Evolutionary conservation across 2,888 invertebrate genomes (phyloP), one percentile per base, ranked within the genome.

Genomic region (Eueremaeus valkanovi): DNA sequence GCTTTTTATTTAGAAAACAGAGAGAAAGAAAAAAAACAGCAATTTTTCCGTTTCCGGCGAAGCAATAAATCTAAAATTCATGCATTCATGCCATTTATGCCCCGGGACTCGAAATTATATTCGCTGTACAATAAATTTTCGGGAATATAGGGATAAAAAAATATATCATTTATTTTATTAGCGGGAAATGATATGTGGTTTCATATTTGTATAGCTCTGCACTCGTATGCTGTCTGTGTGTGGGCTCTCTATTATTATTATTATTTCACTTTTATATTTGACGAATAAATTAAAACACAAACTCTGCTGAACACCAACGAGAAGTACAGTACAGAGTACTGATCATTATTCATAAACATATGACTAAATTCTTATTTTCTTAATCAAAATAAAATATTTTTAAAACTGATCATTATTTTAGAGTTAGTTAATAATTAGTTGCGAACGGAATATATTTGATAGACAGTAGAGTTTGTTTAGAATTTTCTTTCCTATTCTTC

Each of bases 181-280:
- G 21, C 51, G 51, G 51, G n/a, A 51, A 51, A 51, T 51, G n/a
- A 18, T 51, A 51, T 58, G 58, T 31, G 29, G 21, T 58, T 58
- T 29, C n/a, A 58, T 27, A 55, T 21, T 13, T 55, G 55, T 55
- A 55, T 29, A 29, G 18, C 21, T 55, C 3, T 1, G 18, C 3
- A 49, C n/a, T n/a, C n/a, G n/a, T n/a, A n/a, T n/a, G n/a, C n/a
- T n/a, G 58, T 58, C 58, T 58, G 29, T 58, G 58, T 58, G 58
- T 58, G 58, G 58, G 21, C 58, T 58, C 49, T 21, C 18, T 49
- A 49, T 58, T 58, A 58, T 16, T 58, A 58, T 31, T 58, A 58
- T 58, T 58, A 27, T 27, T 58, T 58, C 16, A 55, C 18, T 8
- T 11, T 58, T 31, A 31, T 29, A 21, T 21, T 31, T 55, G 24